Evolutionary conservation across 2,888 invertebrate species (phyloP), one percentile per base, ranked within the genome.

Genomic region (Vanessa cardui): DNA sequence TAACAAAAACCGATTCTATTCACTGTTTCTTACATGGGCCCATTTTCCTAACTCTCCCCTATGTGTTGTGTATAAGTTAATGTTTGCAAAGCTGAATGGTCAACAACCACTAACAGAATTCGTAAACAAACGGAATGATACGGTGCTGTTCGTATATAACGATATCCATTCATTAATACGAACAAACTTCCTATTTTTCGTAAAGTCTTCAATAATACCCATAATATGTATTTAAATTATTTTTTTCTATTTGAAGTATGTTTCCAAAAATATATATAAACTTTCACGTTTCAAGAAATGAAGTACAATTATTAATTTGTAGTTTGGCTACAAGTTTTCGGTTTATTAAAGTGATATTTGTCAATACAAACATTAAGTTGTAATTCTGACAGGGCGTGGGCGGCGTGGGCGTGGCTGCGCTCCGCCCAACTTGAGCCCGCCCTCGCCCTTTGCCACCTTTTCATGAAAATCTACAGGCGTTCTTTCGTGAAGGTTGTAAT

Each of bases 391-490:
- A 87, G 88, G 92, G 92, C 90, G 89, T 88, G 84, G 83, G 83
- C 81, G 78, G 78, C 72, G 85, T 85, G 84, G 92, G 92, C 91
- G 92, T 89, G 90, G 83, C 86, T 70, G 78, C 68, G 87, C 91
- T 83, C 91, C 92, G 91, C 92, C 92, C 90, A 90, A 79, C 82
- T 74, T 75, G 78, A 83, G 77, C 84, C 85, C 90, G 89, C 92
- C 92, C 85, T 87, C 89, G 90, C 90, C 92, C 90, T 91, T 90
- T 83, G 80, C 87, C 83, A 89, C 86, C 85, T 90, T 88, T 87
- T 84, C 83, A 79, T 84, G 80, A 86, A 86, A 87, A 85, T 85
- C 84, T 84, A 80, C 81, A 82, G 83, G 78, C 81, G 78, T 77
- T 82, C 76, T 84, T 83, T 81, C 80, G 79, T 80, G 79, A 79